Percentiles rank a stretch among this genome's conserved stretches.
These are phyloP conservation scores for Onychomys torridus DNA, from an alignment of 2,797 vertebrate species.

Conservation along the genomic window DNA sequence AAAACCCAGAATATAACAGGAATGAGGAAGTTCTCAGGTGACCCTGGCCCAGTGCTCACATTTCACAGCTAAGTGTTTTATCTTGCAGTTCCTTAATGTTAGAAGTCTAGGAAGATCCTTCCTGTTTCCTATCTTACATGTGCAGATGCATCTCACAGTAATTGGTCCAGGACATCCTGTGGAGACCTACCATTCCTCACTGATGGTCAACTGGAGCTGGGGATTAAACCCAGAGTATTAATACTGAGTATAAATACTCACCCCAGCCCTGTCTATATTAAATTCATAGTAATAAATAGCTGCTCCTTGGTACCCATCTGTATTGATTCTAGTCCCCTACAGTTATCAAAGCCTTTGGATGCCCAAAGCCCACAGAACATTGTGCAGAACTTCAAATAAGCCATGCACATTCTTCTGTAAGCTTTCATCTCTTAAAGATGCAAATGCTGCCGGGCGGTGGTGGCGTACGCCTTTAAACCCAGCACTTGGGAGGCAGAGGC, in stretches of 20 bases:
- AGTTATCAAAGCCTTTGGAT: neutral
- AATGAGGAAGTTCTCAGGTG: conserved; percentile 48
- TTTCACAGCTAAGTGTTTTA: conserved; percentile 11
- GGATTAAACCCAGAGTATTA: neutral
- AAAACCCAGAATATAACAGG: conserved; percentile 12
- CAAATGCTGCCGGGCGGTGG: too few relatives aligned
- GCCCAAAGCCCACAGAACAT: neutral
- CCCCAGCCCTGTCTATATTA: neutral
- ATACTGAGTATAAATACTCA: neutral
- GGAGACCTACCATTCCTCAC: neutral
- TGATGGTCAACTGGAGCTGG: neutral
- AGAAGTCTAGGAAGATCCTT: neutral
- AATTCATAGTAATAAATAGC: neutral
- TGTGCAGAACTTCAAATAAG: neutral
- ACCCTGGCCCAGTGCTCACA: neutral
- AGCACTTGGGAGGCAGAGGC: too few relatives aligned
- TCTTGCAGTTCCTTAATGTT: neutral
- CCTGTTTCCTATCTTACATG: neutral
- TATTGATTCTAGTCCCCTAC: neutral
- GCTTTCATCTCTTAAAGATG: neutral
- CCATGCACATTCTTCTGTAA: neutral
- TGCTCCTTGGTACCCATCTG: neutral
- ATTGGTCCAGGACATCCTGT: neutral
- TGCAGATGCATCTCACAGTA: neutral
- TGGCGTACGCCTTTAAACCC: too few relatives aligned